Percentiles rank a stretch among this genome's conserved stretches.
Conservation (phyloP, 2,888 invertebrate genomes). For the Plebejus anna region DNA sequence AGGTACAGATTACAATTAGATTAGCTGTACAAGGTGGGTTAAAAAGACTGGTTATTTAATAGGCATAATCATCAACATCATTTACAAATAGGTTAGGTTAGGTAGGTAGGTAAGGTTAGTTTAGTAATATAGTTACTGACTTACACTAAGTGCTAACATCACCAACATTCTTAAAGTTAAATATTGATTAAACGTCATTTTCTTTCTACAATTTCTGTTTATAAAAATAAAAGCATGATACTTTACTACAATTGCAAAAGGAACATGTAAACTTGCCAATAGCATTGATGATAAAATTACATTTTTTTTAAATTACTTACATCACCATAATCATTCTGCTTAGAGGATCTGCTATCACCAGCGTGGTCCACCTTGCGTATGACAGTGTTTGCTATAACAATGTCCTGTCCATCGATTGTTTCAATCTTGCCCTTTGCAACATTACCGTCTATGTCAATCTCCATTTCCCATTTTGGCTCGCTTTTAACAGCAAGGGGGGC, state of each 20-base stretch:
- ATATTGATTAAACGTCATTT: background rate
- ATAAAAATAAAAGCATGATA: background rate
- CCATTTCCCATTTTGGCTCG: constrained; percentile 73
- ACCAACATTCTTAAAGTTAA: background rate
- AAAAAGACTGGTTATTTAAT: too few species aligned
- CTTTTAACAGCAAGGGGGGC: constrained; percentile 60
- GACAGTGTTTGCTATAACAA: constrained; percentile 71
- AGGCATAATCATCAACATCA: background rate
- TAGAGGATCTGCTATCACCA: constrained; percentile 43
- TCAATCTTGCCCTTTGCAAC: constrained; percentile 47
- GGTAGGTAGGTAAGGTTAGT: background rate
- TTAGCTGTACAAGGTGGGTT: too few species aligned
- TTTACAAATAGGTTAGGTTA: background rate
- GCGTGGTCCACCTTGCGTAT: constrained; percentile 69
- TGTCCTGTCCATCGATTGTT: constrained; percentile 59
- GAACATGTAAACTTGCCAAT: too few species aligned
- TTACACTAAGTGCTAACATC: background rate
- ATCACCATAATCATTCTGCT: constrained; percentile 45
- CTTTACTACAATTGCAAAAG: background rate
- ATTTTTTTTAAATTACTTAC: constrained; percentile 46
- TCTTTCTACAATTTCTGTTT: background rate
- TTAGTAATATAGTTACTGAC: too few species aligned
- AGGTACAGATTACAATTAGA: too few species aligned
- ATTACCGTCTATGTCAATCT: constrained; percentile 57
- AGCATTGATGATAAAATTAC: background rate